Evolutionary conservation across 2,888 invertebrate genomes (phyloP).

Genomic region (Octonoba sinensis): DNA sequence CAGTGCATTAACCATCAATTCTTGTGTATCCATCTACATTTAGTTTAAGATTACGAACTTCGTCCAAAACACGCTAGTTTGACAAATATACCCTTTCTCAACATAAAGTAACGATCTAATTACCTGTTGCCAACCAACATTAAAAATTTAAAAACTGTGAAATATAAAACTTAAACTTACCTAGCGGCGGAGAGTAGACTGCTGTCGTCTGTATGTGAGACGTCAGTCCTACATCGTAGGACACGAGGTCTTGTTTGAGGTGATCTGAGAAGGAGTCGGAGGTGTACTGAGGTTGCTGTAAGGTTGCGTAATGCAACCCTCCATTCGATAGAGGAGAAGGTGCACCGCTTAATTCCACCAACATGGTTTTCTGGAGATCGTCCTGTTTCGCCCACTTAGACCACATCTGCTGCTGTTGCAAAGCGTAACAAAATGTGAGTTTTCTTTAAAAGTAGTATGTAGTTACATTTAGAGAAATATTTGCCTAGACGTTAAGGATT

Average conservation of each 20-base stretch:
- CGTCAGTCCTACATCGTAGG: slow-evolving; percentile 77
- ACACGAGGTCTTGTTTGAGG: slow-evolving; percentile 73
- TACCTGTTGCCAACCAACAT: too few species aligned
- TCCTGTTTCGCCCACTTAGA: slow-evolving; percentile 63
- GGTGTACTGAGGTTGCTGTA: slow-evolving; percentile 57
- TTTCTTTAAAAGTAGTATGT: too few species aligned
- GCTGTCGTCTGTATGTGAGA: slow-evolving; percentile 75
- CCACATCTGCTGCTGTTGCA: slow-evolving; percentile 55
- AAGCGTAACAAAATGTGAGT: too few species aligned
- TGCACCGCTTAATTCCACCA: slow-evolving; percentile 59
- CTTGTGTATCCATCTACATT: too few species aligned
- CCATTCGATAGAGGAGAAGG: slow-evolving; percentile 58
- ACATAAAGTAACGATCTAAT: too few species aligned
- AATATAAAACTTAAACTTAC: slow-evolving; percentile 68
- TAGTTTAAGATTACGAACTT: too few species aligned
- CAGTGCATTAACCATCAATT: too few species aligned
- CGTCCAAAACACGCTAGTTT: too few species aligned
- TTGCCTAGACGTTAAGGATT: too few species aligned
- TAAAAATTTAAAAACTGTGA: too few species aligned
- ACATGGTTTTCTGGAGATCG: slow-evolving; percentile 60
- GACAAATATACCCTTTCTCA: too few species aligned
- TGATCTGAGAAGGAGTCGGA: slow-evolving; percentile 56
- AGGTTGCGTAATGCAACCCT: slow-evolving; percentile 55
- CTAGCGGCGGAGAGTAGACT: slow-evolving; percentile 84
- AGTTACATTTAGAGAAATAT: too few species aligned